Evolutionary conservation across 2,888 invertebrate species (phyloP).

Genomic region (Dioctria linearis): DNA sequence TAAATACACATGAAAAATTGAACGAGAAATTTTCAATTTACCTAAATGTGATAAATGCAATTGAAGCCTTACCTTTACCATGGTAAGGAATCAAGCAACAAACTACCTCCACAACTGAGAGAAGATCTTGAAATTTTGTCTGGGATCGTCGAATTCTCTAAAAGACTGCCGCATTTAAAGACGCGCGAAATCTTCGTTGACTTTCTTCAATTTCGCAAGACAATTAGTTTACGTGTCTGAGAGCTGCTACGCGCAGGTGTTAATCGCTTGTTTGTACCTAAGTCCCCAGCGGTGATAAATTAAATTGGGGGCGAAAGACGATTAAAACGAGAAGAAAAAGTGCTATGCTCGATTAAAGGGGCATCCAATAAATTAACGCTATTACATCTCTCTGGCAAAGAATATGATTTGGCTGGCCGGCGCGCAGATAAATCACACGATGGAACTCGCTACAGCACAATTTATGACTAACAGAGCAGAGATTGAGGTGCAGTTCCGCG

Average conservation of each 20-base stretch:
- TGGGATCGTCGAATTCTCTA: not conserved
- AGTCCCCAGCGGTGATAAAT: constrained; percentile 54
- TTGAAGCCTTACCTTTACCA: too few species aligned
- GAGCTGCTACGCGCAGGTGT: constrained; percentile 55
- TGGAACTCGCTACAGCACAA: constrained; percentile 51
- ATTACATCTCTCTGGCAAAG: constrained; percentile 38
- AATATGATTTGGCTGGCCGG: constrained; percentile 23
- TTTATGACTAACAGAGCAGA: constrained; percentile 15
- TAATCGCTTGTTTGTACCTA: constrained; percentile 58
- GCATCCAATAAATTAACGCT: constrained; percentile 57
- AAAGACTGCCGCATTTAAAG: not conserved
- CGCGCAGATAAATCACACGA: constrained; percentile 54
- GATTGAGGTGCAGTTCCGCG: constrained; percentile 47
- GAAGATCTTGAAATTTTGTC: constrained; percentile 30
- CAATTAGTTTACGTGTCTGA: constrained; percentile 57
- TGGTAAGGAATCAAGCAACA: too few species aligned
- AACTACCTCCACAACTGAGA: not conserved
- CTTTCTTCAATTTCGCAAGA: constrained; percentile 43
- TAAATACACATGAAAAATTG: too few species aligned
- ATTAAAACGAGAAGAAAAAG: constrained; percentile 42
- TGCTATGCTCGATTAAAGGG: constrained; percentile 54
- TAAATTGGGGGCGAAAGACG: constrained; percentile 51
- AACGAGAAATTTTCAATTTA: too few species aligned
- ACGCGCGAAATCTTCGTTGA: not conserved
- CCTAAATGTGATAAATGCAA: too few species aligned